Evolutionary conservation across 35 echinoderm and acorn worm genomes (phyloP), one percentile per base, ranked within the genome.

Genomic region (Diadema setosum): DNA sequence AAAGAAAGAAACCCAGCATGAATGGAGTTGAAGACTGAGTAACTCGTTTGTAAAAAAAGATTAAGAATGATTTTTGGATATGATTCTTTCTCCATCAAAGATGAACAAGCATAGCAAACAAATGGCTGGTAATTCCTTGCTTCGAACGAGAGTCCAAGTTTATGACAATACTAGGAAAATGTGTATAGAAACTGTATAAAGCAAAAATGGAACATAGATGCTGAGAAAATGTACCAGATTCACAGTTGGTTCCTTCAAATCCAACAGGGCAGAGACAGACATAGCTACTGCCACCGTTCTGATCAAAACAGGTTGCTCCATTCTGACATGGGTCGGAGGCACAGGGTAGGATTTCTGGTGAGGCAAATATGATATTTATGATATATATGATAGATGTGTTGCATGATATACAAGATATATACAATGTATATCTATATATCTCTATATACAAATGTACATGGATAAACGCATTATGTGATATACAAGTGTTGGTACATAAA

Each of bases 1-100:
- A n/a, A n/a, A n/a, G n/a, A n/a, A n/a, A n/a, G n/a, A n/a, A n/a
- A n/a, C n/a, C n/a, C n/a, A n/a, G n/a, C n/a, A n/a, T n/a, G n/a
- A n/a, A n/a, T n/a, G n/a, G n/a, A 89, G 30, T 88, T 84, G 39
- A 78, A 88, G 32, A 20, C 42, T 30, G 89, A 95, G 34, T 20
- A 32, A 39, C 17, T 5, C 5, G 26, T 39, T 80, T 39, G 33
- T 80, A 21, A 12, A 30, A 30, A 31, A 16, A 0, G 7, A 65
- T 12, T 32, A 2, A 65, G 63, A 32, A 24, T 33, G 24, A 1
- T 4, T 34, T n/a, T 67, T 67, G 5, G 37, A 15, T 3, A 27
- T 33, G 30, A 18, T n/a, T n/a, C n/a, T n/a, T n/a, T n/a, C n/a
- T n/a, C n/a, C n/a, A n/a, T n/a, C n/a, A n/a, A n/a, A n/a, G n/a